Percentiles rank a stretch among this genome's conserved stretches.
phyloP scores from a whole-genome alignment of 37 sponge, comb jelly and placozoan genomes.

The Cladorhizidae sp. region DNA sequence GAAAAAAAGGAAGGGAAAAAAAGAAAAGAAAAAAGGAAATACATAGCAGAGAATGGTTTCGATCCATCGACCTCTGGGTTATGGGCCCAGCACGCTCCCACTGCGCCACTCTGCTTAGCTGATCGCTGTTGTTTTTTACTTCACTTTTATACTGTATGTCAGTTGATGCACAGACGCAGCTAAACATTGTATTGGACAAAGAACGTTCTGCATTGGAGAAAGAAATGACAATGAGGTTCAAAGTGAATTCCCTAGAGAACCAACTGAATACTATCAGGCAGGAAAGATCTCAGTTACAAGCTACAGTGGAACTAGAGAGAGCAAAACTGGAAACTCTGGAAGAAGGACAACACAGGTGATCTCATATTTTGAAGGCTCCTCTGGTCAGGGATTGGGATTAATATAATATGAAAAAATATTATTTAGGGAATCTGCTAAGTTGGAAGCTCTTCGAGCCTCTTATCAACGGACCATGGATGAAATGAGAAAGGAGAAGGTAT shows the following conservation, averaged over 20 bases:
- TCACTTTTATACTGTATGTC: background rate
- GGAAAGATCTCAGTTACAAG: constrained; percentile 71
- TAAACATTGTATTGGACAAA: constrained; percentile 52
- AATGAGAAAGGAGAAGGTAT: constrained; percentile 76
- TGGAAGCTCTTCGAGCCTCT: constrained; percentile 52
- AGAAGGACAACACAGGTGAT: constrained; percentile 70
- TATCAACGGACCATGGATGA: constrained; percentile 50
- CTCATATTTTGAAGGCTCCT: background rate
- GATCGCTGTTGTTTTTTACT: background rate
- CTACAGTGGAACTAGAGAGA: constrained; percentile 72
- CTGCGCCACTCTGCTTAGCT: constrained; percentile 90
- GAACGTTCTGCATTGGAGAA: constrained; percentile 67
- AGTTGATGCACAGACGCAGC: constrained; percentile 62
- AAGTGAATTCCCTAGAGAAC: constrained; percentile 49
- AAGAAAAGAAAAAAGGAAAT: constrained; percentile 43
- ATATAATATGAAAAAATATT: background rate
- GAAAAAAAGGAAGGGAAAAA: background rate
- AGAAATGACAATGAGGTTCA: constrained; percentile 42
- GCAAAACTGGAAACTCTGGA: constrained; percentile 66
- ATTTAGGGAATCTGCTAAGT: constrained; percentile 59
- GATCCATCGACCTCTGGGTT: constrained; percentile 97
- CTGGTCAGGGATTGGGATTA: background rate
- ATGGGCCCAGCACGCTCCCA: constrained; percentile 96
- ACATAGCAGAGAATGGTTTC: constrained; percentile 92
- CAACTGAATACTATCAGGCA: constrained; percentile 52